Conservation (phyloP, 2,113 vertebrate genomes). For the Neodontobutis hainanensis region DNA sequence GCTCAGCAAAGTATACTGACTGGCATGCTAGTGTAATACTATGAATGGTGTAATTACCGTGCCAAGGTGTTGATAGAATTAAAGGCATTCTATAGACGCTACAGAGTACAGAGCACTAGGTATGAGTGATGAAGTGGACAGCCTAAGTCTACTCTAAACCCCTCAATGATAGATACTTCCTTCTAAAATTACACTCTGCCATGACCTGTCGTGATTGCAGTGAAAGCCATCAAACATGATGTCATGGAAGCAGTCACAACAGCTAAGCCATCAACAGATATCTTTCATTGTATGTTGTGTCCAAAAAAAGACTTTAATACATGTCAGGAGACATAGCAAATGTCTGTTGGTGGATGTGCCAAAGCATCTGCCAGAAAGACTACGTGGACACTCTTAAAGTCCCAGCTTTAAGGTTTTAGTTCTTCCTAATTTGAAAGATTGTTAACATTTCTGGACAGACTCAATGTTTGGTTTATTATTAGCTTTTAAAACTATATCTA, state of each 20-base stretch:
- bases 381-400: not conserved
- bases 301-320: slow-evolving; percentile 21
- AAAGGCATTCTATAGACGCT: slow-evolving; percentile 4
- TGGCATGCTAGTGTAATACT: too few relatives aligned
- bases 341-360: not conserved
- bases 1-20: too few relatives aligned
- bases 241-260: slow-evolving; percentile 26
- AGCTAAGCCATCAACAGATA: not conserved
- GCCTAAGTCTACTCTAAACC: slow-evolving; percentile 17
- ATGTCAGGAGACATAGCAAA: not conserved
- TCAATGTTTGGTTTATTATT: too few relatives aligned
- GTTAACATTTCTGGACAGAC: too few relatives aligned
- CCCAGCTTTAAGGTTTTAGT: too few relatives aligned
- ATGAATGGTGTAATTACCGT: too few relatives aligned
- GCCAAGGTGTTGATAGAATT: too few relatives aligned
- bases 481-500: too few relatives aligned
- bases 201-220: slow-evolving; percentile 5
- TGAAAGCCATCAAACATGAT: slow-evolving; percentile 20
- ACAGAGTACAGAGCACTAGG: slow-evolving; percentile 11
- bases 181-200: slow-evolving; percentile 23
- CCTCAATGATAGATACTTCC: slow-evolving; percentile 24
- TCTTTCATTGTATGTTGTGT: not conserved
- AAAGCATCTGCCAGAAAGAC: not conserved
- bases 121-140: slow-evolving; percentile 30
- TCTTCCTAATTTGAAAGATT: too few relatives aligned